A percentile compares a stretch with the other conserved stretches of the same genome.
These are phyloP conservation scores for Scelioninae gen. 1 DNA, from an alignment of 2,888 invertebrate genomes.

Conservation along the genomic window DNA sequence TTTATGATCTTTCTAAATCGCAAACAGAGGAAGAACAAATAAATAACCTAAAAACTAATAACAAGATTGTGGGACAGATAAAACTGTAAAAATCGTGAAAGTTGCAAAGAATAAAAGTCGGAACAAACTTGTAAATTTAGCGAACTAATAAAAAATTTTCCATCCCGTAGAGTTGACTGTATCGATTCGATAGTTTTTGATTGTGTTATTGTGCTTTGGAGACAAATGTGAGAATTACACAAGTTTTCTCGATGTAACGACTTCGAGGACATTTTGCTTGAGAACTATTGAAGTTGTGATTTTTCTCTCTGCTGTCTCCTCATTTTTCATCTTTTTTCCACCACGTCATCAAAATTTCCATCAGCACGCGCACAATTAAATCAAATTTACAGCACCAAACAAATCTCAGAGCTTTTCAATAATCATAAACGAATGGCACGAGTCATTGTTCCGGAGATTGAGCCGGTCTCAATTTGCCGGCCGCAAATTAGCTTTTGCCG, in stretches of 20 bases:
- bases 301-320: conserved; percentile 16
- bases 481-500: conserved; percentile 37
- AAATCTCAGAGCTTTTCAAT: conserved; percentile 25
- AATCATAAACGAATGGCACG: conserved; percentile 8
- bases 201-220: conserved; percentile 50
- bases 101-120: no score
- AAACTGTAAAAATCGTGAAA: no score
- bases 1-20: neutral
- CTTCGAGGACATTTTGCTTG: conserved; percentile 40
- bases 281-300: conserved; percentile 48
- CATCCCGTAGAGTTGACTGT: neutral
- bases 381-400: conserved; percentile 32
- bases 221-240: conserved; percentile 50
- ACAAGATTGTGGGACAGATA: no score
- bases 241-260: conserved; percentile 47
- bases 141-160: no score
- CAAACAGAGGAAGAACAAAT: no score
- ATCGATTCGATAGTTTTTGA: conserved; percentile 53
- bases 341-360: conserved; percentile 33
- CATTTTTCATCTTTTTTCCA: conserved; percentile 9
- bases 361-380: conserved; percentile 30
- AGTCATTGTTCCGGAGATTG: conserved; percentile 40
- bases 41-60: no score
- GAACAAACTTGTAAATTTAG: no score
- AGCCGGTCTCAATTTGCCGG: conserved; percentile 41